phyloP scores from a whole-genome alignment of 2,113 vertebrate genomes.

The Corythornis madagascariensis region DNA sequence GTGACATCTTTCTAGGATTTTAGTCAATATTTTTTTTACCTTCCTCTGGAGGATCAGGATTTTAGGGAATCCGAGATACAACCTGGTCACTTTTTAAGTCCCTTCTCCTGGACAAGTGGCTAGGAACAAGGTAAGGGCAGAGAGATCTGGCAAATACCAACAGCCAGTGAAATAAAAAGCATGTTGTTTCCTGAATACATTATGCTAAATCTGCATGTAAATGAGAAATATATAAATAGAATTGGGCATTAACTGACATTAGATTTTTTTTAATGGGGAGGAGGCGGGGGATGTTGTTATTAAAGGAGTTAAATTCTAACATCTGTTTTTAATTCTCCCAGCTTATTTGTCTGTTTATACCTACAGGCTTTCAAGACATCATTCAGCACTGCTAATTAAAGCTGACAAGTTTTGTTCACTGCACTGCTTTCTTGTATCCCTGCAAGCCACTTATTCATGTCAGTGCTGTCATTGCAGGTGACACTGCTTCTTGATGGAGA shows the following conservation, averaged over 20 bases:
- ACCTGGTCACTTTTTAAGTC: neutral
- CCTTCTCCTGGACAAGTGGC: neutral
- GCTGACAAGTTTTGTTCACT: constrained; percentile 60
- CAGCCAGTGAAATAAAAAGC: neutral
- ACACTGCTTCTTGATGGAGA: constrained; percentile 30
- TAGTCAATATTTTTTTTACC: neutral
- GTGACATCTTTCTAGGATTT: neutral
- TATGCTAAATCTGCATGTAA: constrained; percentile 37
- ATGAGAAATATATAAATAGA: constrained; percentile 55
- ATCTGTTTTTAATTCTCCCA: constrained; percentile 64
- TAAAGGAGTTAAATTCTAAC: constrained; percentile 56
- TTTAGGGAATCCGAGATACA: neutral
- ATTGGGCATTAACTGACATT: constrained; percentile 33
- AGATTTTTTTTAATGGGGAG: neutral
- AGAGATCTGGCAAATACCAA: neutral
- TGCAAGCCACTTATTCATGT: constrained; percentile 46
- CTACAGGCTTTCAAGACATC: constrained; percentile 56
- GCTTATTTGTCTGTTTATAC: constrained; percentile 62
- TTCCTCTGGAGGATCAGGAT: neutral
- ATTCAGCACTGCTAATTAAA: constrained; percentile 61
- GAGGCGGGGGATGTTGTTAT: constrained; percentile 2
- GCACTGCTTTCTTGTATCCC: constrained; percentile 1
- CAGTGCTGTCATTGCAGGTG: constrained; percentile 43
- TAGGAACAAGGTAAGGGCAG: neutral
- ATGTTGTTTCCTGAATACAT: constrained; percentile 18